Conservation (phyloP, 2,113 vertebrate genomes). For the Setophaga petechia region DNA sequence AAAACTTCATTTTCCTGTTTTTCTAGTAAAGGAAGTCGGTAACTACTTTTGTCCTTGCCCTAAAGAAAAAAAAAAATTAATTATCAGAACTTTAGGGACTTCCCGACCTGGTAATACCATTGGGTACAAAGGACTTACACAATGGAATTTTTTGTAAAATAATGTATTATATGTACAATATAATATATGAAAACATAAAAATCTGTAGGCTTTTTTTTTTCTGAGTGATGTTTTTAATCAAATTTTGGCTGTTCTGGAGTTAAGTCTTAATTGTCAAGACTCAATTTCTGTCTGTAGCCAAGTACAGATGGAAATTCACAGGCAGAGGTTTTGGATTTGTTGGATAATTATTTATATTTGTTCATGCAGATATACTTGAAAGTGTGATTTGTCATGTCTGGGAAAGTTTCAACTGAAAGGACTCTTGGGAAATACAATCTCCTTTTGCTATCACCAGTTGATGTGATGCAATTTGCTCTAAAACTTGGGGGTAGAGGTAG, state of each 20-base stretch:
- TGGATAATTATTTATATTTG: not conserved
- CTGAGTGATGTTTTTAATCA: not conserved
- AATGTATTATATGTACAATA: not conserved
- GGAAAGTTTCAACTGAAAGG: not conserved
- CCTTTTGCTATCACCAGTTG: not conserved
- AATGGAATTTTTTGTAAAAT: not conserved
- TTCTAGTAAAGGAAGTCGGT: conserved; percentile 3
- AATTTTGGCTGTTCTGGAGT: not conserved
- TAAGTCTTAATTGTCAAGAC: not conserved
- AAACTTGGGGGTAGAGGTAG: not conserved
- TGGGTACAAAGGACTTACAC: not conserved
- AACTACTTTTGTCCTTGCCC: not conserved
- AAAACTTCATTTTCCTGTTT: conserved; percentile 19
- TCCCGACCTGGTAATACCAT: not conserved
- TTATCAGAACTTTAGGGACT: not conserved
- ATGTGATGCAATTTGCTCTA: not conserved
- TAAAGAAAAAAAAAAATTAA: not conserved
- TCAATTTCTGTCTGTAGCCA: not conserved
- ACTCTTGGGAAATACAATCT: not conserved
- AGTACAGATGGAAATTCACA: not conserved
- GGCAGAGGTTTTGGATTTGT: not conserved
- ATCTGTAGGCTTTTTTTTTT: not conserved
- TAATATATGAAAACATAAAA: not conserved
- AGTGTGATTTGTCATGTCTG: not conserved
- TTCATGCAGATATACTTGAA: not conserved